A percentile compares a stretch with the other conserved stretches of the same genome.
phyloP scores from a whole-genome alignment of 2,113 vertebrate genomes.

The Malurus cyaneus region DNA sequence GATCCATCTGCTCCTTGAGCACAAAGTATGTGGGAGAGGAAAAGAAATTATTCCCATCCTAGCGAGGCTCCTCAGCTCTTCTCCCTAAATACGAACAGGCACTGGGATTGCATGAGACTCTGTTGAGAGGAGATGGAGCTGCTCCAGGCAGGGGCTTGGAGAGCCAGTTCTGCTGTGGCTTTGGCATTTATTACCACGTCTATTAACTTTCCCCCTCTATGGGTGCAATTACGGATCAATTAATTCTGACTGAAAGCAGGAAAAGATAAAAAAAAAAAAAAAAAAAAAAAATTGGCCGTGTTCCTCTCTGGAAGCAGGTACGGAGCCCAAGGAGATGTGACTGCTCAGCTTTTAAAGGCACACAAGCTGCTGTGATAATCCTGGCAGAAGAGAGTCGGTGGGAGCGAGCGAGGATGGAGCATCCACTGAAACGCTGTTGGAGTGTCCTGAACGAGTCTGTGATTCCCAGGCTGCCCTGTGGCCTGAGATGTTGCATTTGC shows the following conservation, averaged over 20 bases:
- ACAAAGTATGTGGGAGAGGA: constrained; percentile 60
- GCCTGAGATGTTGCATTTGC: not conserved
- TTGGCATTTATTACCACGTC: constrained; percentile 23
- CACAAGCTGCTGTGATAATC: not conserved
- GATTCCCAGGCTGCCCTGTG: not conserved
- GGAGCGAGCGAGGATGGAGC: not conserved
- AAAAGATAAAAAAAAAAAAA: not conserved
- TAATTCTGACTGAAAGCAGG: constrained; percentile 20
- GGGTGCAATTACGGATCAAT: constrained; percentile 40
- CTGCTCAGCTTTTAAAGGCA: constrained; percentile 56
- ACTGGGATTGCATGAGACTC: not conserved
- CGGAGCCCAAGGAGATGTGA: constrained; percentile 17
- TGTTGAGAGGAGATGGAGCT: constrained; percentile 30
- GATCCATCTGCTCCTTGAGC: constrained; percentile 65
- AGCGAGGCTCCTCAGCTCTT: not conserved
- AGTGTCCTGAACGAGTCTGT: too few relatives aligned
- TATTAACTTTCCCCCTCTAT: constrained; percentile 18
- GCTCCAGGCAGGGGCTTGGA: constrained; percentile 34
- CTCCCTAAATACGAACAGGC: not conserved
- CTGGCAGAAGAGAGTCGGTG: constrained; percentile 13
- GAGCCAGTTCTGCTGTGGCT: constrained; percentile 29
- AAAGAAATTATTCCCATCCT: constrained; percentile 47
- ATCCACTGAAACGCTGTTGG: not conserved
- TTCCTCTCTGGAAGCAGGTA: constrained; percentile 51
- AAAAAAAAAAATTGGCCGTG: not conserved